Conservation (phyloP, 1,140 invertebrate genomes). For the Drosophila melanica region DNA sequence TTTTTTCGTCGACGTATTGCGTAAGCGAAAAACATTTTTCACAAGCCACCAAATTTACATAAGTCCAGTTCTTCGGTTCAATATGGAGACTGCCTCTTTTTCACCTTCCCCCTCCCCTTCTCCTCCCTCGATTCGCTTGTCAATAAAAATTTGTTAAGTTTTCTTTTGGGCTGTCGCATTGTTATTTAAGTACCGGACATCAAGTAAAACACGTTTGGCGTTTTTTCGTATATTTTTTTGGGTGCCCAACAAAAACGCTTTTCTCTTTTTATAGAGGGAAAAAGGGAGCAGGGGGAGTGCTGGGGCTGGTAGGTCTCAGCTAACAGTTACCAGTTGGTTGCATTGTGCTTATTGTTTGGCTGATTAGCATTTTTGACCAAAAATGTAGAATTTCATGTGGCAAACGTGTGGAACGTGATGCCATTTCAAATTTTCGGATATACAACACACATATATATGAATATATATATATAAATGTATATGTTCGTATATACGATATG, state of each 20-base stretch:
- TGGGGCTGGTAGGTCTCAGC: neutral
- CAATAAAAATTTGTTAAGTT: conserved; percentile 39
- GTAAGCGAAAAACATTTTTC: conserved; percentile 41
- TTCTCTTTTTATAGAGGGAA: conserved; percentile 23
- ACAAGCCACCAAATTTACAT: conserved; percentile 39
- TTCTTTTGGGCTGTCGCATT: conserved; percentile 23
- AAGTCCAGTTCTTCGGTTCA: conserved; percentile 38
- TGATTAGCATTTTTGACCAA: conserved; percentile 39
- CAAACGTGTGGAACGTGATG: conserved; percentile 45
- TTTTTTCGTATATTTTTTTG: conserved; percentile 6
- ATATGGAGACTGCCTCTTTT: conserved; percentile 8
- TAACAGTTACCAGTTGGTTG: neutral
- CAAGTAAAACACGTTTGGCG: conserved; percentile 42
- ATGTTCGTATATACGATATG: neutral
- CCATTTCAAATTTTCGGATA: conserved; percentile 36
- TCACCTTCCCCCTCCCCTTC: neutral
- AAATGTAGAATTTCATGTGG: conserved; percentile 37
- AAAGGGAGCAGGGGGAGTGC: neutral
- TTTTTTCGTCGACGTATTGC: conserved; percentile 24
- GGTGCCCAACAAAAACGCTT: conserved; percentile 31
- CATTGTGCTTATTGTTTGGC: conserved; percentile 8
- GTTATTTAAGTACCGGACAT: conserved; percentile 51
- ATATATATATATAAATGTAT: too few species aligned
- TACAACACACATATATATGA: neutral
- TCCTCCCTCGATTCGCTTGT: neutral